Base-by-base conservation (phyloP, 2,888 invertebrate genomes). In the Chloroclysta siterata region DNA sequence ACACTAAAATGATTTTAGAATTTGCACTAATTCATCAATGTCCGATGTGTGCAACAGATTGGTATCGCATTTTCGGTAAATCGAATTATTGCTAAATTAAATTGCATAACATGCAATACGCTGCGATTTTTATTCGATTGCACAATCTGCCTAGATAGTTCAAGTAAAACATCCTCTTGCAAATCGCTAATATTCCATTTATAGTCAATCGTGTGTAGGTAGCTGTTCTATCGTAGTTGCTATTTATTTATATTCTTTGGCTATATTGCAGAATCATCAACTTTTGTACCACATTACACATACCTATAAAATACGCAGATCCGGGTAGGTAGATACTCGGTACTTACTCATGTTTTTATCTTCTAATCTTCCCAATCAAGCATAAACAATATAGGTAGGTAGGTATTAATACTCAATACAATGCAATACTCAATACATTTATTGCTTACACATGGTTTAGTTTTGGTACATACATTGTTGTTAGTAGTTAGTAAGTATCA, bases 181-280 rank as follows among this genome's bases (percentile, higher is more conserved):
- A 63, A 33, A 62, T 62, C 11, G 47, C 44, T 51, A 53, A 56
- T 64, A 55, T 50, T 53, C 60, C 53, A 65, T 65, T 64, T 64
- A 64, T 42, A 60, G 59, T 54, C 54, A 63, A 50, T 53, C 46
- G 55, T 47, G 42, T 22, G 22, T 50, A 42, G 14, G 29, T 29
- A 29, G 14, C 13, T 14, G 39, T 51, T 33, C 8, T 22, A 22
- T 22, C 22, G 22, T 22, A 22, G 3, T 22, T 22, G 3, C 22
- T 22, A 22, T 22, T 22, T 33, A 33, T 1, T 8, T 33, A 33
- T 33, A 7, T 6, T 15, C n/a, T n/a, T 33, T 17, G 22, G 13
- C 28, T 53, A 7, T 39, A 50, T 59, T 63, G 50, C 54, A 55
- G 42, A 36, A 44, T 51, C 15, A 5, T 42, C 29, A 33, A 44